Percentiles rank a stretch among this genome's conserved stretches.
These are phyloP conservation scores for Drosophila baimaii DNA, from an alignment of 1,140 invertebrate species.

Conservation along the genomic window DNA sequence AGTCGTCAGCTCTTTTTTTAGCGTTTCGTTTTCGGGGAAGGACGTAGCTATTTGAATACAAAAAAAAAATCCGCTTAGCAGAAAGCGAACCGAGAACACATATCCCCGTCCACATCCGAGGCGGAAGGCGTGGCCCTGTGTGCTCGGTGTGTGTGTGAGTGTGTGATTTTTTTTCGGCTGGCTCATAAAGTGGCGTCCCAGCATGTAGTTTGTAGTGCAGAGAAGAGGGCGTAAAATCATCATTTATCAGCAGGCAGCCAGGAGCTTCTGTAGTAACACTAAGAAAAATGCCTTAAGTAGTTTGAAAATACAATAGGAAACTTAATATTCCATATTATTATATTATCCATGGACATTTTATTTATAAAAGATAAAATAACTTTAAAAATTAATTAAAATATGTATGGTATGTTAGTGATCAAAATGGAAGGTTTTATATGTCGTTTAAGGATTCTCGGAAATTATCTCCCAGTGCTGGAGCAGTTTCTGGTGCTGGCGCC, in stretches of 20 bases:
- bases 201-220: conserved; percentile 53
- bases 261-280: conserved; percentile 3
- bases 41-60: conserved; percentile 68
- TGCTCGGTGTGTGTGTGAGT: conserved; percentile 6
- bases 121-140: conserved; percentile 44
- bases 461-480: conserved; percentile 1
- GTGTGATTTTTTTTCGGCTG: conserved; percentile 41
- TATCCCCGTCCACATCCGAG: conserved; percentile 51
- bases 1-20: conserved; percentile 67
- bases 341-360: too few species aligned
- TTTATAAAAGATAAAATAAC: too few species aligned
- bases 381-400: too few species aligned
- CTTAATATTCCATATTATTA: too few species aligned
- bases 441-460: too few species aligned
- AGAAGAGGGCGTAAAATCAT: conserved; percentile 71
- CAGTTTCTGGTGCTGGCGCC: conserved; percentile 54
- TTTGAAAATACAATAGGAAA: too few species aligned
- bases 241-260: conserved; percentile 70
- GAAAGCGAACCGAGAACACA: conserved; percentile 49
- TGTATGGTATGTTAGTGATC: not conserved
- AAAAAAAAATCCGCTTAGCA: conserved; percentile 74
- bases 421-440: not conserved
- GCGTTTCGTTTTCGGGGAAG: conserved; percentile 15
- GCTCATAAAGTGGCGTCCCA: conserved; percentile 74
- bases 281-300: not conserved